Conservation (phyloP, 92 coral and sea anemone genomes). For the Palythoa caribaeorum region DNA sequence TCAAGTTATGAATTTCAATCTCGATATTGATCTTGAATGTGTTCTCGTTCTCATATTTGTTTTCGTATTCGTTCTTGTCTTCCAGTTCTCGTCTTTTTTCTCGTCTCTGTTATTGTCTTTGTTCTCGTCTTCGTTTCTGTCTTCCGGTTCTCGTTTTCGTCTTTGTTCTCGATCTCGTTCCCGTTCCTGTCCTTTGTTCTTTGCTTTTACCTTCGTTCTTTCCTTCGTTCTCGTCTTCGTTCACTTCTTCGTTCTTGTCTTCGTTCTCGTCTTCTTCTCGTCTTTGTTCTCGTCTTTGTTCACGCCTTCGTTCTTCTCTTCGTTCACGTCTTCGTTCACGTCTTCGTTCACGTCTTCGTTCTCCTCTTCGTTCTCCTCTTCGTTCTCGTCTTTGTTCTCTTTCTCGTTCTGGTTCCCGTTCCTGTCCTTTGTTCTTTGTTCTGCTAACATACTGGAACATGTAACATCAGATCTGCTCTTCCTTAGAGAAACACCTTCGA, state of each 20-base stretch:
- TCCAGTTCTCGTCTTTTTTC: not conserved
- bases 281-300: not conserved
- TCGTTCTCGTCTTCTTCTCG: not conserved
- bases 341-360: not conserved
- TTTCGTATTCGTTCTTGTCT: not conserved
- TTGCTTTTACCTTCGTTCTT: too few species aligned
- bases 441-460: too few species aligned
- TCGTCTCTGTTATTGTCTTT: not conserved
- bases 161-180: not conserved
- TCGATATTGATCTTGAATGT: too few species aligned
- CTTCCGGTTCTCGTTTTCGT: not conserved
- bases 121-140: not conserved
- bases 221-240: too few species aligned
- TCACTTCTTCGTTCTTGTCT: not conserved
- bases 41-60: not conserved
- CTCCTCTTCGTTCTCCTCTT: not conserved
- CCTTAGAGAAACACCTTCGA: constrained; percentile 73
- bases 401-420: not conserved
- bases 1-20: not conserved
- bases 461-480: not conserved
- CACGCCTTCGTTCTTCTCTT: not conserved
- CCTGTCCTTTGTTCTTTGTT: too few species aligned
- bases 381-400: not conserved
- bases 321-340: not conserved
- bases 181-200: not conserved